phyloP scores from a whole-genome alignment of 2,888 invertebrate species.

The Chloroclystis v-ata region DNA sequence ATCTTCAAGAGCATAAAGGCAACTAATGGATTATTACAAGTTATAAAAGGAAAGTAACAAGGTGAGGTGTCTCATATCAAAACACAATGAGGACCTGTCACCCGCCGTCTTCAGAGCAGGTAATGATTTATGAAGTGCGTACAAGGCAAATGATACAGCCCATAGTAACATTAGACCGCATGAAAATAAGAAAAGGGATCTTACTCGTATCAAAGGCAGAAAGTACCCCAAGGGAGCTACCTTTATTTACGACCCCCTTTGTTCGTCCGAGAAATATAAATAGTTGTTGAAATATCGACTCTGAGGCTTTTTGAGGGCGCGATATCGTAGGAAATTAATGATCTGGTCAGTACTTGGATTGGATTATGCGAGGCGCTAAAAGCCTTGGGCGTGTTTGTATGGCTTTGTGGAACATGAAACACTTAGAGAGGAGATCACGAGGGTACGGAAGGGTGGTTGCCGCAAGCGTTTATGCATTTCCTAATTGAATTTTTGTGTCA shows the following conservation, averaged over 20 bases:
- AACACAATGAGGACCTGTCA: constrained; percentile 26
- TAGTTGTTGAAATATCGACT: constrained; percentile 73
- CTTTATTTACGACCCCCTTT: constrained; percentile 74
- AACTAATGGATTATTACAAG: neutral
- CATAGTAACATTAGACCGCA: constrained; percentile 65
- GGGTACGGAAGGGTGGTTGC: constrained; percentile 39
- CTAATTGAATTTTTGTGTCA: constrained; percentile 45
- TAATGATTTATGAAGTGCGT: constrained; percentile 70
- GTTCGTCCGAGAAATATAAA: constrained; percentile 74
- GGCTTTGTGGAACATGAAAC: constrained; percentile 69
- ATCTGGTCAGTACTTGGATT: constrained; percentile 73
- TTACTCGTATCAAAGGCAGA: constrained; percentile 75
- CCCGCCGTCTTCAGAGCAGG: constrained; percentile 41
- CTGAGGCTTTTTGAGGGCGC: constrained; percentile 67
- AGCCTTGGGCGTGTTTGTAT: constrained; percentile 62
- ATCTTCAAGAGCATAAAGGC: too few relatives aligned
- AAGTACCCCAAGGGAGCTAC: constrained; percentile 61
- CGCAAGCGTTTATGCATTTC: constrained; percentile 37
- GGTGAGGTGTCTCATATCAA: constrained; percentile 9
- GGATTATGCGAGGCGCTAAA: constrained; percentile 70
- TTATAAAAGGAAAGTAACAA: neutral
- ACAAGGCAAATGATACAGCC: constrained; percentile 60
- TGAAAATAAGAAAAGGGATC: constrained; percentile 74
- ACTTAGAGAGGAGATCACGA: constrained; percentile 47
- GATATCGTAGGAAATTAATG: constrained; percentile 75